Conservation (phyloP, 1,140 invertebrate species). For the Cephus cinctus region DNA sequence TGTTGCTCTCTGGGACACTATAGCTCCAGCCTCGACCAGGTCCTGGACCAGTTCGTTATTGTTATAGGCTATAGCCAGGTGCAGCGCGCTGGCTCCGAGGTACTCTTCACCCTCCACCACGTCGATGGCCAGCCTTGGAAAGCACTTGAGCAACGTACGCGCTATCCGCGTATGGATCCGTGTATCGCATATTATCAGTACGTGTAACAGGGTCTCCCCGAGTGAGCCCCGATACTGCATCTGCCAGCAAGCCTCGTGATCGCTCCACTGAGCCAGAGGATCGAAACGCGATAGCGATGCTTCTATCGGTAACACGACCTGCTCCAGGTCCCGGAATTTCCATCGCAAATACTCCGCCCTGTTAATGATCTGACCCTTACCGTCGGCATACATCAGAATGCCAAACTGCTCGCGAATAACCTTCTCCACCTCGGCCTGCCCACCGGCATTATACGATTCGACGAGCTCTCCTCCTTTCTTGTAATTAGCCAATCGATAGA, state of each 20-base stretch:
- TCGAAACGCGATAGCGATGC: constrained; percentile 77
- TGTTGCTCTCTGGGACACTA: constrained; percentile 88
- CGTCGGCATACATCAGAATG: constrained; percentile 86
- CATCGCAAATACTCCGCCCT: constrained; percentile 88
- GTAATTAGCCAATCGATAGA: constrained; percentile 86
- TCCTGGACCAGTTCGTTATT: constrained; percentile 96
- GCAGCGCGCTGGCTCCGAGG: constrained; percentile 90
- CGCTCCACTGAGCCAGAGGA: constrained; percentile 80
- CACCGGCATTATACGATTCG: constrained; percentile 81
- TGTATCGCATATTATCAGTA: constrained; percentile 93
- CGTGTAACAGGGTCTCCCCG: constrained; percentile 91
- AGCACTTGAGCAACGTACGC: constrained; percentile 85
- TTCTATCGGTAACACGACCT: constrained; percentile 80
- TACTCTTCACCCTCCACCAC: constrained; percentile 98
- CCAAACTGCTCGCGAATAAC: constrained; percentile 86
- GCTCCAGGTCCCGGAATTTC: constrained; percentile 85
- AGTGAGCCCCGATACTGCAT: constrained; percentile 93
- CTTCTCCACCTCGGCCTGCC: constrained; percentile 78
- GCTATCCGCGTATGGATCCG: constrained; percentile 83
- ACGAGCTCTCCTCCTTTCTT: constrained; percentile 86
- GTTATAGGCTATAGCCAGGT: constrained; percentile 93
- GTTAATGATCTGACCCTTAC: constrained; percentile 83
- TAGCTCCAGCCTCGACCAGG: constrained; percentile 85
- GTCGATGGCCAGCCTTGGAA: constrained; percentile 88
- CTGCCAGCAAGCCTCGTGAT: constrained; percentile 95